These are phyloP conservation scores for Xanthostigma xanthostigma DNA, from an alignment of 2,888 invertebrate genomes.

Conservation along the genomic window DNA sequence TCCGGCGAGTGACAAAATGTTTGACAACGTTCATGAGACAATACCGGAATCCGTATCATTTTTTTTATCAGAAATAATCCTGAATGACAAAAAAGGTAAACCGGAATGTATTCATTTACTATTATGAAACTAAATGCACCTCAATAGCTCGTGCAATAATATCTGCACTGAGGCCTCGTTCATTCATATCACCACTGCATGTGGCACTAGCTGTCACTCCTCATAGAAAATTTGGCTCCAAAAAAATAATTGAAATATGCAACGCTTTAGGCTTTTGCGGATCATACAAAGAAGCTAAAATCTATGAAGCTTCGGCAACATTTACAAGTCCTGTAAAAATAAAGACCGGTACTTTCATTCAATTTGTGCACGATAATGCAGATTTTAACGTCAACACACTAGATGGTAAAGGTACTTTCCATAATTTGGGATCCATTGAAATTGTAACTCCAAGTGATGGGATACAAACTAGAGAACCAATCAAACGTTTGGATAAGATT, in stretches of 20 bases:
- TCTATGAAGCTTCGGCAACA: background rate
- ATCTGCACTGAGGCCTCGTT: constrained; percentile 3
- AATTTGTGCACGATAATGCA: constrained; percentile 6
- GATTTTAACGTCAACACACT: constrained; percentile 8
- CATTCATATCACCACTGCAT: constrained; percentile 6
- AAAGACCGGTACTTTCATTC: constrained; percentile 3
- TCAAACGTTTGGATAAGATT: constrained; percentile 7
- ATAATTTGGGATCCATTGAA: constrained; percentile 4
- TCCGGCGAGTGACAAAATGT: constrained; percentile 8
- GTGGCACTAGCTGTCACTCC: constrained; percentile 4
- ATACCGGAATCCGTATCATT: constrained; percentile 5
- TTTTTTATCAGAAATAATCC: constrained; percentile 7
- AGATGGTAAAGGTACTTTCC: constrained; percentile 7
- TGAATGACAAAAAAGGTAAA: constrained; percentile 8
- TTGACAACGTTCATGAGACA: constrained; percentile 5
- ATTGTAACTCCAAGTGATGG: background rate
- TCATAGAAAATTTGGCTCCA: constrained; percentile 2
- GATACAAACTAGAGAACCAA: background rate
- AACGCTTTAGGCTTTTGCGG: background rate
- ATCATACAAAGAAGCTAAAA: background rate
- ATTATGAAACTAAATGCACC: constrained; percentile 1
- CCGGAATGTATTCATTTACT: background rate
- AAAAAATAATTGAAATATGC: background rate
- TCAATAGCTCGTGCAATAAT: constrained; percentile 7
- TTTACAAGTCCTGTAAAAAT: background rate